Evolutionary conservation across 37 sponge, comb jelly and placozoan genomes (phyloP), one percentile per base, ranked within the genome.

Genomic region (Halichondria panicea): DNA sequence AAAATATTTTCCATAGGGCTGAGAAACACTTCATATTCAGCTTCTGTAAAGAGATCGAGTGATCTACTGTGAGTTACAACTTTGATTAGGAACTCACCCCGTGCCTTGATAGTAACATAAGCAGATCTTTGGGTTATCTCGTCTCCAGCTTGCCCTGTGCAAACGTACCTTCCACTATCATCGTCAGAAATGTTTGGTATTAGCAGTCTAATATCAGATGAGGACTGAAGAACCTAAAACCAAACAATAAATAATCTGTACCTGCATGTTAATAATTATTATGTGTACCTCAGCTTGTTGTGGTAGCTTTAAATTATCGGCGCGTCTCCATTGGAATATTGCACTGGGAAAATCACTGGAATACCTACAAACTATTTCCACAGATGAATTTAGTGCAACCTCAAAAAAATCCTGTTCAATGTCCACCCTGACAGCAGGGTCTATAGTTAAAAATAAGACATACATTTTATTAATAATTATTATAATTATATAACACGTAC

Each of bases 401-500:
- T 27, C 27, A 53, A 72, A 2, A 27, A 56, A 1, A 6, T 37
- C 58, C 33, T n/a, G 73, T 4, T 52, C 57, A 25, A 72, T 42
- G 11, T 21, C 4, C 1, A 70, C 34, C 34, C 52, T 48, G 13
- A 70, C 12, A 1, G 18, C 53, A 5, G 70, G 70, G 9, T 50
- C 70, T 70, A 32, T n/a, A 27, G 1, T 21, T 43, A 22, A 11
- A 65, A 27, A 9, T 37, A 8, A 12, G 8, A 27, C 6, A 40
- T 34, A 58, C 6, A 24, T 25, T 58, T 24, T 58, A 12, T 58
- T 7, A 58, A 11, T 7, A 24, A 27, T 7, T 24, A 58, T 65
- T 33, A 37, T 65, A 40, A 65, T 65, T 36, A 12, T 36, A 38
- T 38, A 65, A 65, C 35, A 66, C 74, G 46, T 50, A 81, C 82